Percentiles rank a stretch among this genome's conserved stretches.
Conservation (phyloP, 2,888 invertebrate genomes). For the Hyles lineata region DNA sequence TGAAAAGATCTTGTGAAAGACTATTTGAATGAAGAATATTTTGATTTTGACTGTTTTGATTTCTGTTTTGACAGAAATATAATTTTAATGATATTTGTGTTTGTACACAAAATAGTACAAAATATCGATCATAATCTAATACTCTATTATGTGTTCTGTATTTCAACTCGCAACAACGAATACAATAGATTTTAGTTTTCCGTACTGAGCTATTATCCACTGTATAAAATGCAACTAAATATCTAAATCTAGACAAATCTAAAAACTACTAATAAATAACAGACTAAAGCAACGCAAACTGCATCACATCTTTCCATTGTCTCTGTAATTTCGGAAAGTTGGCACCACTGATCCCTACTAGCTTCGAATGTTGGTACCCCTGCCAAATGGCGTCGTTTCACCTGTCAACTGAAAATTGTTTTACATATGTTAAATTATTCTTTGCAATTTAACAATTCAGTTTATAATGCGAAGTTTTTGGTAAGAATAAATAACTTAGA, state of each 20-base stretch:
- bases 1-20: too few species aligned
- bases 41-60: too few species aligned
- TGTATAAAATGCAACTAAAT: background rate
- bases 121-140: too few species aligned
- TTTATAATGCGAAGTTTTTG: background rate
- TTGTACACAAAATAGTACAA: too few species aligned
- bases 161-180: too few species aligned
- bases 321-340: constrained; percentile 2
- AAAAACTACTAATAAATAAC: background rate
- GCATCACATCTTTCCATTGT: background rate
- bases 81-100: too few species aligned
- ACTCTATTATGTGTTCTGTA: too few species aligned
- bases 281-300: background rate
- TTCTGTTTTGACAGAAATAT: too few species aligned
- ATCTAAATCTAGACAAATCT: background rate
- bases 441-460: constrained; percentile 1
- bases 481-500: background rate
- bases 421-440: background rate
- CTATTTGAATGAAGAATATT: too few species aligned
- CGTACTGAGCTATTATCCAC: too few species aligned
- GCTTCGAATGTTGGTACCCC: constrained; percentile 1
- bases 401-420: constrained; percentile 23
- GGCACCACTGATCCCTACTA: background rate
- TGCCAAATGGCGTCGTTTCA: constrained; percentile 21
- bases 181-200: too few species aligned